phyloP scores from a whole-genome alignment of 2,888 invertebrate genomes.

The Drosophila atroscutellata region DNA sequence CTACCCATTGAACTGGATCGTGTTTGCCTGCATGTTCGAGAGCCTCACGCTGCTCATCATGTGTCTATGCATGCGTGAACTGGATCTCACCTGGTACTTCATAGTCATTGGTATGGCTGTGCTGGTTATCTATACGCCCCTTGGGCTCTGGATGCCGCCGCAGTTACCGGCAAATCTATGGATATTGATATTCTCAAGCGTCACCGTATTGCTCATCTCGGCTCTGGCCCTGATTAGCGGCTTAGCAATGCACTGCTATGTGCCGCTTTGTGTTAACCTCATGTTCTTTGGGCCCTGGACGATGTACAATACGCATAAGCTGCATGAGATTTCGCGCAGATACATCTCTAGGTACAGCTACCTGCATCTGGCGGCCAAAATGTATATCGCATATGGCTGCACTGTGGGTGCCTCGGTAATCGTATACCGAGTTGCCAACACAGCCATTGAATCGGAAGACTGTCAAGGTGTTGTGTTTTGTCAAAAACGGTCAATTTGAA shows the following conservation, averaged over 20 bases:
- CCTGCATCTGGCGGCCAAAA: slow-evolving; percentile 41
- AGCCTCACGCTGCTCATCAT: slow-evolving; percentile 53
- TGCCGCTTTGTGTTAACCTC: slow-evolving; percentile 48
- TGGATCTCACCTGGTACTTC: slow-evolving; percentile 50
- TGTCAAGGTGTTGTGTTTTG: slow-evolving; percentile 39
- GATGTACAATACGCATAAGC: slow-evolving; percentile 54
- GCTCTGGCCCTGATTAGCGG: slow-evolving; percentile 25
- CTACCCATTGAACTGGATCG: slow-evolving; percentile 64
- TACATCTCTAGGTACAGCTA: slow-evolving; percentile 16
- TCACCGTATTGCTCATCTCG: slow-evolving; percentile 42
- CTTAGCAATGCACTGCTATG: slow-evolving; percentile 50
- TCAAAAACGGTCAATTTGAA: not conserved
- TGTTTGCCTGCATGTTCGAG: slow-evolving; percentile 59
- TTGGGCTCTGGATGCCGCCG: slow-evolving; percentile 56
- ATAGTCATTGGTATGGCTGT: slow-evolving; percentile 29
- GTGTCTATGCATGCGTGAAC: slow-evolving; percentile 39
- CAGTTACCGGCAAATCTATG: slow-evolving; percentile 47
- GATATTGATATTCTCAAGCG: slow-evolving; percentile 49
- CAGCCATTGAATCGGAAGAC: slow-evolving; percentile 29
- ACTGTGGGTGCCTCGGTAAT: slow-evolving; percentile 46
- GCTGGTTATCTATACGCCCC: slow-evolving; percentile 42
- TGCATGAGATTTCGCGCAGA: slow-evolving; percentile 23
- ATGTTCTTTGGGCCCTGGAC: slow-evolving; percentile 68
- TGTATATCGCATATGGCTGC: slow-evolving; percentile 55
- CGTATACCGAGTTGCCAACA: slow-evolving; percentile 14